These are phyloP conservation scores for Willisornis vidua DNA, from an alignment of 2,113 vertebrate genomes.

Conservation along the genomic window DNA sequence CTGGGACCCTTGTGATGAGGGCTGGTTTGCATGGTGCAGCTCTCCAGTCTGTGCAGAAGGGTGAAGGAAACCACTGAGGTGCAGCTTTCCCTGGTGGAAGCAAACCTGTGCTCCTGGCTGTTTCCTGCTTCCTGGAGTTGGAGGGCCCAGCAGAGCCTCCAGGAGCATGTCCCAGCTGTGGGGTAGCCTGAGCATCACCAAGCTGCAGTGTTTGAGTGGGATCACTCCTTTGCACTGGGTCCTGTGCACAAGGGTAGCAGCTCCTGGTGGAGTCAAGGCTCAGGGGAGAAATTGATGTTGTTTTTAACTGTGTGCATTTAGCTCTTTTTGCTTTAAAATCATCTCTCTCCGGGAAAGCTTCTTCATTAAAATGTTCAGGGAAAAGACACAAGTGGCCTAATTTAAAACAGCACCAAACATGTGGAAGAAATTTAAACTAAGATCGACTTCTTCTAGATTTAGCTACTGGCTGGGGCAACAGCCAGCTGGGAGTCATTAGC, in stretches of 20 bases:
- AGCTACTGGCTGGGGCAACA: not conserved
- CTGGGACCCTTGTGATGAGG: not conserved
- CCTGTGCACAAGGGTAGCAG: not conserved
- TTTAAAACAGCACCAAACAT: not conserved
- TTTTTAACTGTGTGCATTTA: not conserved
- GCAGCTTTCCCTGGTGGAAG: not conserved
- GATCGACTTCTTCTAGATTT: not conserved
- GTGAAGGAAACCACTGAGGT: not conserved
- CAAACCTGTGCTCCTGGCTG: not conserved
- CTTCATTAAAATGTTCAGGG: not conserved
- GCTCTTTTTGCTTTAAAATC: not conserved
- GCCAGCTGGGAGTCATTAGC: not conserved
- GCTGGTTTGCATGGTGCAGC: not conserved
- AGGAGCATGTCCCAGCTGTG: not conserved
- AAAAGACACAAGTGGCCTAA: not conserved
- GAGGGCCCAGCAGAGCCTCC: not conserved
- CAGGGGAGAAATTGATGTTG: not conserved
- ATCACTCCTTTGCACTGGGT: accelerated
- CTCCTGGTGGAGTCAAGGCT: not conserved
- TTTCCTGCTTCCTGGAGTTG: not conserved
- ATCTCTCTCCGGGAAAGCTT: not conserved
- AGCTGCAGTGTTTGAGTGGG: not conserved
- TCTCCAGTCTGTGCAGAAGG: not conserved
- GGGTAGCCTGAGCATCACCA: not conserved
- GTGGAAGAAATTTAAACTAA: not conserved